Percentiles rank a stretch among this genome's conserved stretches.
Conservation (phyloP, 1,140 invertebrate genomes). For the Eciton burchellii region DNA sequence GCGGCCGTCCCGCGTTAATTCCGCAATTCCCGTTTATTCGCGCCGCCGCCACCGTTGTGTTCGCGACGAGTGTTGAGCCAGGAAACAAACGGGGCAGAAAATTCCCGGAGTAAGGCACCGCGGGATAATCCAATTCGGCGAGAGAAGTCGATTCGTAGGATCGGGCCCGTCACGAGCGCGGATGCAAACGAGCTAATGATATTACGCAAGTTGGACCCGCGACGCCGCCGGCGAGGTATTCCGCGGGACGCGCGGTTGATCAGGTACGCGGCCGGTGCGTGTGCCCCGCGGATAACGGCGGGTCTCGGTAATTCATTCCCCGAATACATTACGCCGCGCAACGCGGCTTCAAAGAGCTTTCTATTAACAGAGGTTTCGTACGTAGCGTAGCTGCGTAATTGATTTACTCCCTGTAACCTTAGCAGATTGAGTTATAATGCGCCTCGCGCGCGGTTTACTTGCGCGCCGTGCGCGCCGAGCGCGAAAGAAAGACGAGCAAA, state of each 20-base stretch:
- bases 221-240: conserved; percentile 19
- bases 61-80: background rate
- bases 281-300: conserved; percentile 36
- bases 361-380: conserved; percentile 52
- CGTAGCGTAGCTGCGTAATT: conserved; percentile 38
- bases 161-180: conserved; percentile 43
- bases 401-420: conserved; percentile 59
- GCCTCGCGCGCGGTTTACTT: conserved; percentile 5
- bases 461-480: conserved; percentile 1
- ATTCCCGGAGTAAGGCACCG: conserved; percentile 26
- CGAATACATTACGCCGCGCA: conserved; percentile 45
- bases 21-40: conserved; percentile 4
- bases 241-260: conserved; percentile 27
- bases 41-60: background rate
- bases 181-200: conserved; percentile 57
- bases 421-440: conserved; percentile 55
- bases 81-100: conserved; percentile 41
- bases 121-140: conserved; percentile 49
- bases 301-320: conserved; percentile 37
- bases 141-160: conserved; percentile 46
- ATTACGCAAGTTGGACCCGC: conserved; percentile 48
- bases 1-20: background rate
- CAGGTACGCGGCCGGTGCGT: conserved; percentile 36
- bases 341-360: conserved; percentile 51
- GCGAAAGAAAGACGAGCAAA: conserved; percentile 55